Conservation (phyloP, 2,888 invertebrate species). For the Limenitis camilla region DNA sequence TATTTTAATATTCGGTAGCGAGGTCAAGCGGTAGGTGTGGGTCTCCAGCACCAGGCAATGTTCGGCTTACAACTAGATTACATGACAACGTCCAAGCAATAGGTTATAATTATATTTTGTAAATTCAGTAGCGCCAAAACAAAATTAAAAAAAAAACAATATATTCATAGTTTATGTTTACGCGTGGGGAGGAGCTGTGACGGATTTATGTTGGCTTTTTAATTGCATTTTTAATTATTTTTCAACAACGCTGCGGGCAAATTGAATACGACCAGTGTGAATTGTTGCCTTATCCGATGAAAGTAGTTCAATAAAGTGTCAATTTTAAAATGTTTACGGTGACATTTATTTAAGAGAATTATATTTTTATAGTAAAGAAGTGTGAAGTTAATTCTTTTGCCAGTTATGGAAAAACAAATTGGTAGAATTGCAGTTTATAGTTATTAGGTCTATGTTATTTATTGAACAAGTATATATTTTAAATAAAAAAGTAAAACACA, state of each 20-base stretch:
- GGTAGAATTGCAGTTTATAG: no score
- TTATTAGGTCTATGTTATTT: no score
- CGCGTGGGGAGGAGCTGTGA: slow-evolving; percentile 57
- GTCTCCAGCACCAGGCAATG: no score
- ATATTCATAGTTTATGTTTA: slow-evolving; percentile 28
- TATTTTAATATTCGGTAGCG: no score
- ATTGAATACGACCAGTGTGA: slow-evolving; percentile 55
- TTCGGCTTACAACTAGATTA: no score
- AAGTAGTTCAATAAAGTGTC: slow-evolving; percentile 23
- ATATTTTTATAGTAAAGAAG: not conserved
- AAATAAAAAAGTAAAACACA: no score
- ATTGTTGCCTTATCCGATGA: slow-evolving; percentile 47
- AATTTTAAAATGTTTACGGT: slow-evolving; percentile 19
- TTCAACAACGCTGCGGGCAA: slow-evolving; percentile 61
- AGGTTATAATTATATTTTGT: not conserved
- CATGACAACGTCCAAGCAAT: no score
- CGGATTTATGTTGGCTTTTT: slow-evolving; percentile 64
- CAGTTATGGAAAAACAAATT: no score
- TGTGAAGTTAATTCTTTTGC: no score
- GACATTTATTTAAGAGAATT: slow-evolving; percentile 12
- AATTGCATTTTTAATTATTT: slow-evolving; percentile 73
- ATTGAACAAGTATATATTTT: no score
- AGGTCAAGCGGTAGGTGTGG: no score
- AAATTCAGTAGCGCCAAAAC: slow-evolving; percentile 22
- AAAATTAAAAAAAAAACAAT: slow-evolving; percentile 40